A percentile compares a stretch with the other conserved stretches of the same genome.
These are phyloP conservation scores for Bubalus kerabau DNA, from an alignment of 2,113 vertebrate species.

Conservation along the genomic window DNA sequence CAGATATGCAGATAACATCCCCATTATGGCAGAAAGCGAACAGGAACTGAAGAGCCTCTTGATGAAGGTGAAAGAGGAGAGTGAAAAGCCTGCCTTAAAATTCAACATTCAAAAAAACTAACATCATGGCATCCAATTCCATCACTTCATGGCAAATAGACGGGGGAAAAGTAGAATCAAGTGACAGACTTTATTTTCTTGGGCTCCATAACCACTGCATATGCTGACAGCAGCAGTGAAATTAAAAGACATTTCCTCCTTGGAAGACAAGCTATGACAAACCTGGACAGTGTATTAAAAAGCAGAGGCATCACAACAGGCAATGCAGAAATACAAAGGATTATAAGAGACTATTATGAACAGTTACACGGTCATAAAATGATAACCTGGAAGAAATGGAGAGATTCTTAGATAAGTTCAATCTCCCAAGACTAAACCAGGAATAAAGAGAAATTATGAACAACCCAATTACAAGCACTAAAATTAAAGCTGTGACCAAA, in stretches of 20 bases:
- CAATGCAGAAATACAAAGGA: not conserved
- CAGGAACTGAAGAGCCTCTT: not conserved
- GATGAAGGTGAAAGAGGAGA: not conserved
- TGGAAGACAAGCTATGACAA: not conserved
- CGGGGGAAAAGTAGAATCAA: not conserved
- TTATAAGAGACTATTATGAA: not conserved
- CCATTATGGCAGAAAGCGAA: accelerated
- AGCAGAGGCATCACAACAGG: not conserved
- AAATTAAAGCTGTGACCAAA: not conserved
- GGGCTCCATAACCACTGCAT: not conserved
- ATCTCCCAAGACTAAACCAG: not conserved
- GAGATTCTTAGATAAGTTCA: not conserved
- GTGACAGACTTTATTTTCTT: not conserved
- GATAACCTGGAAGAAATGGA: not conserved
- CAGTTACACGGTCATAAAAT: not conserved
- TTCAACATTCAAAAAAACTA: not conserved
- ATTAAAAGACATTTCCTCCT: not conserved
- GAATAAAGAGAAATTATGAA: not conserved
- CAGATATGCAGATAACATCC: not conserved
- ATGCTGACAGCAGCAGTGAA: not conserved
- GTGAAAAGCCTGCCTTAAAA: not conserved
- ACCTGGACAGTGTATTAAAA: not conserved
- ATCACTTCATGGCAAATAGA: not conserved
- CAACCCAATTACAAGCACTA: not conserved
- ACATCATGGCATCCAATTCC: not conserved